These are phyloP conservation scores for Polydrusus cervinus DNA, from an alignment of 2,888 invertebrate species.

Conservation along the genomic window DNA sequence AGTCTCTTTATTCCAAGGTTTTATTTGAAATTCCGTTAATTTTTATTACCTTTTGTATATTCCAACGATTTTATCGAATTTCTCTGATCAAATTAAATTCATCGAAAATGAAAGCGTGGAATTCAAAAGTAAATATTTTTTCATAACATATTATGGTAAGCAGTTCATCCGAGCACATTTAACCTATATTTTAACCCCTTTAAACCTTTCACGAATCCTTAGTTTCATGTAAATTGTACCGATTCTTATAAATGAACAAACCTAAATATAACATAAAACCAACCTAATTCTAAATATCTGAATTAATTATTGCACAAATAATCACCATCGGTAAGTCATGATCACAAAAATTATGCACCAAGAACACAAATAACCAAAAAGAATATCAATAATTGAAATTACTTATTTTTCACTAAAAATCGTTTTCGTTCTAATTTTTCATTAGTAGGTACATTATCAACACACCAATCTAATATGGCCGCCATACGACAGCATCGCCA, in stretches of 20 bases:
- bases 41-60: too few species aligned
- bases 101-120: too few species aligned
- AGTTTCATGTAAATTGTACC: not conserved
- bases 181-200: too few species aligned
- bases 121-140: too few species aligned
- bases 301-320: constrained; percentile 40
- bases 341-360: constrained; percentile 14
- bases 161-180: too few species aligned
- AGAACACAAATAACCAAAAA: constrained; percentile 6
- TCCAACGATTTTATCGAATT: too few species aligned
- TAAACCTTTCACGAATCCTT: too few species aligned
- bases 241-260: not conserved
- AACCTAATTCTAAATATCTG: not conserved
- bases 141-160: too few species aligned
- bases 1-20: too few species aligned
- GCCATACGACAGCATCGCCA: constrained; percentile 82
- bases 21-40: too few species aligned
- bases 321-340: constrained; percentile 22
- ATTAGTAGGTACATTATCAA: not conserved
- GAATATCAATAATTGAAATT: not conserved
- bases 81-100: too few species aligned
- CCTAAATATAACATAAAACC: not conserved
- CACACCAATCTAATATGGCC: constrained; percentile 78
- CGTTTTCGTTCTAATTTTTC: not conserved
- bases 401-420: not conserved